Evolutionary conservation across 2,113 vertebrate genomes (phyloP).

Genomic region (Megaceryle torquata): DNA sequence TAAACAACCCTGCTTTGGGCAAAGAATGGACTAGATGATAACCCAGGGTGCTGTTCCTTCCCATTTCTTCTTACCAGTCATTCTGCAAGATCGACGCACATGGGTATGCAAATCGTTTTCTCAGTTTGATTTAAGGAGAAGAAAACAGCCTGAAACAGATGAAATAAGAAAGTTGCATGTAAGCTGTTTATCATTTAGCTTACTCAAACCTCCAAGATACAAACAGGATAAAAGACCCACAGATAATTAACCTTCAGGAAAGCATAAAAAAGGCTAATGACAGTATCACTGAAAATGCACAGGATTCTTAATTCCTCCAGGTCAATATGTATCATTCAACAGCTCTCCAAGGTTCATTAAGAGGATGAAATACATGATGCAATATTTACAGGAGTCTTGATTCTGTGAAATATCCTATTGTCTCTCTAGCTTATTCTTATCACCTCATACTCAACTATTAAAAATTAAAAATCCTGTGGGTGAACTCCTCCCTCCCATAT

Average conservation of each 20-base stretch:
- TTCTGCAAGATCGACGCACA: background rate
- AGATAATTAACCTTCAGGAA: constrained; percentile 37
- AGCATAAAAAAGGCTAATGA: background rate
- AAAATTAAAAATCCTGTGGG: constrained; percentile 41
- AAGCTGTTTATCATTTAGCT: constrained; percentile 13
- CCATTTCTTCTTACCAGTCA: background rate
- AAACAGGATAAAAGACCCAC: background rate
- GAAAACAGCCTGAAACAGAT: background rate
- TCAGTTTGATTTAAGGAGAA: background rate
- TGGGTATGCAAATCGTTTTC: background rate
- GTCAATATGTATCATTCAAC: background rate
- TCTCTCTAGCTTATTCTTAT: constrained; percentile 56
- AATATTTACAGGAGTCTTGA: constrained; percentile 25
- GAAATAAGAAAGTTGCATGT: background rate
- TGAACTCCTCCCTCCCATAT: background rate
- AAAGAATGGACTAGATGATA: background rate
- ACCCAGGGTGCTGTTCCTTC: background rate
- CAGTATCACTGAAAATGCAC: background rate
- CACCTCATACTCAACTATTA: constrained; percentile 21
- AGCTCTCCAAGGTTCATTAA: constrained; percentile 28
- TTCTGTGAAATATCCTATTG: constrained; percentile 49
- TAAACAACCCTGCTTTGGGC: background rate
- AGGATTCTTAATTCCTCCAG: background rate
- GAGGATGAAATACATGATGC: background rate
- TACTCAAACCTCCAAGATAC: background rate